Percentiles rank a stretch among this genome's conserved stretches.
These are phyloP conservation scores for Laterallus jamaicensis DNA, from an alignment of 2,113 vertebrate species.

Conservation along the genomic window DNA sequence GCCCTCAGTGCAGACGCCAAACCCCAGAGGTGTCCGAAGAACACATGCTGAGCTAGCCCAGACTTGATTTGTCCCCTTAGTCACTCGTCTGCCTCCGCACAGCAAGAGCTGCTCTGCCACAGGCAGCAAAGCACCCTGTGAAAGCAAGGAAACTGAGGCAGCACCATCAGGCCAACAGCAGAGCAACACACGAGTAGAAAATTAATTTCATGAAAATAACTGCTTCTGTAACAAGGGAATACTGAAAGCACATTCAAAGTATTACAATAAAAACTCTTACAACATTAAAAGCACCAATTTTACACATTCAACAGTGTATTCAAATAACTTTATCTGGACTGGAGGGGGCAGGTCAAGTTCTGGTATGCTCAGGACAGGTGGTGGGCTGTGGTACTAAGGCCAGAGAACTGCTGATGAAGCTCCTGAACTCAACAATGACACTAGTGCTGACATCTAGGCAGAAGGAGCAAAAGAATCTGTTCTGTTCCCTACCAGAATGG, in stretches of 20 bases:
- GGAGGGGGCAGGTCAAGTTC: not conserved
- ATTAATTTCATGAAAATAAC: accelerated
- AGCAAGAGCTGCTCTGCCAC: not conserved
- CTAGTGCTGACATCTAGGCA: not conserved
- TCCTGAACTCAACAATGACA: accelerated
- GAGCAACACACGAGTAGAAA: accelerated
- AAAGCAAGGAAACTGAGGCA: accelerated
- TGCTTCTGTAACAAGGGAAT: not conserved
- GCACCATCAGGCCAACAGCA: accelerated
- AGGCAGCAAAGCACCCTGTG: not conserved
- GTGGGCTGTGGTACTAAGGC: accelerated
- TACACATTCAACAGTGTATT: not conserved
- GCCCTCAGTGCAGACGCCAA: accelerated
- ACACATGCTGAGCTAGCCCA: not conserved
- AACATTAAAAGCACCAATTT: not conserved
- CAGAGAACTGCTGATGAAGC: not conserved
- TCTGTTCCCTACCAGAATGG: not conserved
- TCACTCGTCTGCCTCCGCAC: not conserved
- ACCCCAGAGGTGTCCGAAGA: not conserved
- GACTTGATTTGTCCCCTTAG: not conserved
- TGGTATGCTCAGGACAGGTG: accelerated
- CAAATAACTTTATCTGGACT: not conserved
- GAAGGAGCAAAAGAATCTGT: not conserved
- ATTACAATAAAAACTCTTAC: not conserved
- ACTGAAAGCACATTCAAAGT: not conserved